phyloP scores from a whole-genome alignment of 2,888 invertebrate genomes.

The Eristalis pertinax region DNA sequence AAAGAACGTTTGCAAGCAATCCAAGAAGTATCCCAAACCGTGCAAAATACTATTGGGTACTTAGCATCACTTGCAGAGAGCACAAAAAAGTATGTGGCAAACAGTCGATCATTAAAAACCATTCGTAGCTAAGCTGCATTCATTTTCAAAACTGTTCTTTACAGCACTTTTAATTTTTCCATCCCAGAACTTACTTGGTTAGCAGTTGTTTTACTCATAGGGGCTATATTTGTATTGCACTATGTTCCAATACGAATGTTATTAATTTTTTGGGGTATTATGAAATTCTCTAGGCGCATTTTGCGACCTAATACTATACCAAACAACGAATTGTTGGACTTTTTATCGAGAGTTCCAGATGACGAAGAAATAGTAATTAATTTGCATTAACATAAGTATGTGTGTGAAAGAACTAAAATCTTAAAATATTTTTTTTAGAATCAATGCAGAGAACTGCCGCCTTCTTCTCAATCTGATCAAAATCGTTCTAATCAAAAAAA shows the following conservation, averaged over 20 bases:
- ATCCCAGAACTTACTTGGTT: constrained; percentile 97
- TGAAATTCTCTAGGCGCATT: constrained; percentile 97
- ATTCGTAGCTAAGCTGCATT: constrained; percentile 25
- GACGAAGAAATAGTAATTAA: constrained; percentile 93
- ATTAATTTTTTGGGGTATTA: constrained; percentile 95
- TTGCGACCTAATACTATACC: constrained; percentile 96
- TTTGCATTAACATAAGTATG: not conserved
- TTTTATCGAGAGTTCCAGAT: constrained; percentile 96
- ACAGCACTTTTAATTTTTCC: constrained; percentile 97
- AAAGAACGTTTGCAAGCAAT: constrained; percentile 96
- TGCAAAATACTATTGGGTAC: constrained; percentile 97
- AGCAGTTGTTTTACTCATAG: constrained; percentile 89
- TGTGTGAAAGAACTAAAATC: not conserved
- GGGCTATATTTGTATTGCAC: constrained; percentile 91
- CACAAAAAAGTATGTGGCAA: constrained; percentile 92
- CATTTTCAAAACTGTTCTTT: constrained; percentile 74
- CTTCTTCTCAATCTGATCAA: constrained; percentile 77
- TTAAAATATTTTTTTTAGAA: constrained; percentile 78
- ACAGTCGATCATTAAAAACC: constrained; percentile 2
- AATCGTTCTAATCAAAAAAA: constrained; percentile 79
- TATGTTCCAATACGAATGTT: constrained; percentile 94
- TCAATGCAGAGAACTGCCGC: constrained; percentile 79
- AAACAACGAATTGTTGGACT: constrained; percentile 98
- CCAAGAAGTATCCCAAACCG: constrained; percentile 97
- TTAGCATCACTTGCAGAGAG: constrained; percentile 96